Percentiles rank a stretch among this genome's conserved stretches.
These are phyloP conservation scores for Ectropis crepuscularia DNA, from an alignment of 2,888 invertebrate genomes.

Conservation along the genomic window DNA sequence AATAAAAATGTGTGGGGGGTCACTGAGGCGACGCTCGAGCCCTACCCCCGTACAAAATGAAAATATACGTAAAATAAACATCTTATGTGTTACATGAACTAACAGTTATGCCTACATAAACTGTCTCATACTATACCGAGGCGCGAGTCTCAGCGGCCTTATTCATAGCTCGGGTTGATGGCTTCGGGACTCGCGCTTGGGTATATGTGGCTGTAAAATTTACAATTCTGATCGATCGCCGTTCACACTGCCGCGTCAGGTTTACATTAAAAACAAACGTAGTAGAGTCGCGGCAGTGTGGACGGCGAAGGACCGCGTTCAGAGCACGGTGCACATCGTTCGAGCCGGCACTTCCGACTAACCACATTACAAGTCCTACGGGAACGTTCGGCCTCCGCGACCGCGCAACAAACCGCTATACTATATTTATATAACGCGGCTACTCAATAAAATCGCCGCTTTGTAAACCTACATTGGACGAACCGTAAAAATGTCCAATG, in stretches of 20 bases:
- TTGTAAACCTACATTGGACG: slow-evolving; percentile 75
- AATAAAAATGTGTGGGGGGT: slow-evolving; percentile 49
- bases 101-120: slow-evolving; percentile 81
- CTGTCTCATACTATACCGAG: slow-evolving; percentile 58
- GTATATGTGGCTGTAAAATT: slow-evolving; percentile 29
- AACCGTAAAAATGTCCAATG: slow-evolving; percentile 68
- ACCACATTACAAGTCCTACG: slow-evolving; percentile 31
- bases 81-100: slow-evolving; percentile 82
- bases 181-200: slow-evolving; percentile 30
- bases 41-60: slow-evolving; percentile 61
- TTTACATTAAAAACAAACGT: slow-evolving; percentile 11
- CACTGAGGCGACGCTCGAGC: background rate
- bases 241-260: slow-evolving; percentile 18
- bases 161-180: slow-evolving; percentile 5
- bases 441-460: slow-evolving; percentile 82
- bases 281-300: slow-evolving; percentile 25
- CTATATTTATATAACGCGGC: slow-evolving; percentile 73
- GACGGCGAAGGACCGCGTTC: slow-evolving; percentile 40
- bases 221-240: slow-evolving; percentile 35
- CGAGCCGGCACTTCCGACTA: slow-evolving; percentile 51
- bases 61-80: slow-evolving; percentile 79
- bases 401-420: slow-evolving; percentile 49
- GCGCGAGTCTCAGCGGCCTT: slow-evolving; percentile 14
- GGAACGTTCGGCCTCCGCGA: slow-evolving; percentile 41
- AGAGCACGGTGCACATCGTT: slow-evolving; percentile 62